These are phyloP conservation scores for Hirudo medicinalis DNA, from an alignment of 1,140 invertebrate species.

Conservation along the genomic window DNA sequence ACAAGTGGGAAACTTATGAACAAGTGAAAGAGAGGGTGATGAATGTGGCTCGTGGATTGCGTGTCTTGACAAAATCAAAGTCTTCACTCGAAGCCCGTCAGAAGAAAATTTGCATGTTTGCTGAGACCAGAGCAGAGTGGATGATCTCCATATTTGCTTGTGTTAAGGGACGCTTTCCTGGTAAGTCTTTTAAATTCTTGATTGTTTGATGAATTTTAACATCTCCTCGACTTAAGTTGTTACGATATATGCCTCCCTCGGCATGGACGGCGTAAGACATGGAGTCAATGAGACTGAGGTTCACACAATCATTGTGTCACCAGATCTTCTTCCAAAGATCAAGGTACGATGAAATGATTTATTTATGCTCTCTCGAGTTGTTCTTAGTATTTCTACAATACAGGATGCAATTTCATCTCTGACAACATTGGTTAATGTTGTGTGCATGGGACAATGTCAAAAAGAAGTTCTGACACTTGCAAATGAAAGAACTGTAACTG, in stretches of 20 bases:
- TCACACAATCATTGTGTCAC: conserved; percentile 68
- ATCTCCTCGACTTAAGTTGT: conserved; percentile 53
- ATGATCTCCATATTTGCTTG: conserved; percentile 82
- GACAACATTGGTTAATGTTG: conserved; percentile 2
- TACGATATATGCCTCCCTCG: conserved; percentile 89
- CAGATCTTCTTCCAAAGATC: conserved; percentile 77
- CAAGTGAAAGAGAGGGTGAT: conserved; percentile 62
- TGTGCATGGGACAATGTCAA: conserved; percentile 32
- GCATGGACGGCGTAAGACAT: conserved; percentile 86
- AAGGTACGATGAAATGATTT: conserved; percentile 40
- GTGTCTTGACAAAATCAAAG: conserved; percentile 42
- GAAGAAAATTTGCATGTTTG: conserved; percentile 74
- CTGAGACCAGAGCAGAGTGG: conserved; percentile 94
- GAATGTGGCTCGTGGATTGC: conserved; percentile 52
- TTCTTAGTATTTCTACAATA: conserved; percentile 4
- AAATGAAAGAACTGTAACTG: neutral
- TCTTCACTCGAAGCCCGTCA: conserved; percentile 42
- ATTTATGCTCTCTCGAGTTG: conserved; percentile 1
- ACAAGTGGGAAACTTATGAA: conserved; percentile 72
- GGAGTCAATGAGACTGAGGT: conserved; percentile 93
- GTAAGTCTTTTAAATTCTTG: conserved; percentile 38
- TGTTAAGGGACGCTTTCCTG: conserved; percentile 77
- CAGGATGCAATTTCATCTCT: conserved; percentile 10
- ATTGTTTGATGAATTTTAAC: no score
- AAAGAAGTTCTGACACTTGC: neutral